phyloP scores from a whole-genome alignment of 2,888 invertebrate species.

The Aphidoletes aphidimyza region DNA sequence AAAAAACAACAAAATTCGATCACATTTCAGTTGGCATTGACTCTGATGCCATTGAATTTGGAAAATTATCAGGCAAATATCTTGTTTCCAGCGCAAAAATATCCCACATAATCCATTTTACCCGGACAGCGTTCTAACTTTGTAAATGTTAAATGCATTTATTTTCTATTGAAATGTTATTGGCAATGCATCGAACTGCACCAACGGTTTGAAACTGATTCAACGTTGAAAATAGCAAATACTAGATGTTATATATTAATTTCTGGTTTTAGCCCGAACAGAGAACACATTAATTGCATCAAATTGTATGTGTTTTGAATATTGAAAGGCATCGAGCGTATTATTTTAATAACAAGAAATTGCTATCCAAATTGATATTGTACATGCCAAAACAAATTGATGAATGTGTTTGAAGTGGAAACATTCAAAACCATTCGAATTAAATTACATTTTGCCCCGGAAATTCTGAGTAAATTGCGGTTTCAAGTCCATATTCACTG shows the following conservation, averaged over 20 bases:
- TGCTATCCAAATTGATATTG: no score
- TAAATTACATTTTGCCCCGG: background rate
- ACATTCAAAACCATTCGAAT: no score
- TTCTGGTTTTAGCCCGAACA: background rate
- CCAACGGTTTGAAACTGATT: no score
- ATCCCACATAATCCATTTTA: slow-evolving; percentile 37
- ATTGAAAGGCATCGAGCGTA: background rate
- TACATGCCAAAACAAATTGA: background rate
- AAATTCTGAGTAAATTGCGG: background rate
- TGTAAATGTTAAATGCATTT: no score
- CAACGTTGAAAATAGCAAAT: background rate
- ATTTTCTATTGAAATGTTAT: background rate
- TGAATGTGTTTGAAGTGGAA: no score
- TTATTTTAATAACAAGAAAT: slow-evolving; percentile 16
- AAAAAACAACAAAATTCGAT: background rate
- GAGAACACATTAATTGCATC: background rate
- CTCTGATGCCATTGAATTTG: background rate
- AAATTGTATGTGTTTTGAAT: background rate
- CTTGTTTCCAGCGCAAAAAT: slow-evolving; percentile 22
- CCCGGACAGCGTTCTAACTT: no score
- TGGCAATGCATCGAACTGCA: no score
- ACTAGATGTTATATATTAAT: slow-evolving; percentile 16
- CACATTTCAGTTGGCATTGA: background rate
- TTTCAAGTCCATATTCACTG: no score
- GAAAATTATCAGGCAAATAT: background rate